A percentile compares a stretch with the other conserved stretches of the same genome.
phyloP scores from a whole-genome alignment of 2,888 invertebrate genomes.

The Odontocerum albicorne region DNA sequence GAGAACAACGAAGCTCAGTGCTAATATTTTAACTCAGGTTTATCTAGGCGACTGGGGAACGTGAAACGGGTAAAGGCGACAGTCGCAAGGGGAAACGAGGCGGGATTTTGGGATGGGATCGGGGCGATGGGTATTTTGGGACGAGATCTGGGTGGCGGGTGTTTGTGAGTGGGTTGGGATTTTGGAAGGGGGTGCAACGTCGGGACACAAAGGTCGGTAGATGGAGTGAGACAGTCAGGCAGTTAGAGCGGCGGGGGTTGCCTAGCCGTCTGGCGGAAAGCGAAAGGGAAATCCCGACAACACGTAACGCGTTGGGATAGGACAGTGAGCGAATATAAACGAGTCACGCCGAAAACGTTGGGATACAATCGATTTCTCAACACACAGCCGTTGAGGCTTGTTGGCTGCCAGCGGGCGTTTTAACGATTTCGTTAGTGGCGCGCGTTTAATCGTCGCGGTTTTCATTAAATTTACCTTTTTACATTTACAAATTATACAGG shows the following conservation, averaged over 20 bases:
- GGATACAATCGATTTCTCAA: not conserved
- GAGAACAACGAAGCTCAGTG: too few relatives aligned
- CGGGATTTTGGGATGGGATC: too few relatives aligned
- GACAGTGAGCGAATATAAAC: not conserved
- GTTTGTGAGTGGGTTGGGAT: not conserved
- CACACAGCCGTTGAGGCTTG: not conserved
- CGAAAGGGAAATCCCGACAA: constrained; percentile 19
- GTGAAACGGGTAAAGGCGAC: too few relatives aligned
- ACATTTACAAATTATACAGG: too few relatives aligned
- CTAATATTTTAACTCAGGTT: too few relatives aligned
- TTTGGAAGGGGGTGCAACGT: not conserved
- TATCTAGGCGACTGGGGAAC: too few relatives aligned
- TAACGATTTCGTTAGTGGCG: too few relatives aligned
- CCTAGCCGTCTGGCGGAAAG: constrained; percentile 16
- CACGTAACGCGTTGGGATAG: constrained; percentile 8
- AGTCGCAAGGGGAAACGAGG: too few relatives aligned
- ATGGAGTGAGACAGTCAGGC: not conserved
- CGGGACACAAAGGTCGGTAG: not conserved
- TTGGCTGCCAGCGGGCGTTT: not conserved
- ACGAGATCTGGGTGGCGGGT: too few relatives aligned
- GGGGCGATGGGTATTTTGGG: too few relatives aligned
- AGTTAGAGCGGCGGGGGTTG: constrained; percentile 1
- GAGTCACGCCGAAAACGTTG: not conserved
- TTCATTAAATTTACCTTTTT: too few relatives aligned
- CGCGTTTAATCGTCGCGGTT: too few relatives aligned